Conservation (phyloP, 2,113 vertebrate species). For the Montifringilla adamsi region DNA sequence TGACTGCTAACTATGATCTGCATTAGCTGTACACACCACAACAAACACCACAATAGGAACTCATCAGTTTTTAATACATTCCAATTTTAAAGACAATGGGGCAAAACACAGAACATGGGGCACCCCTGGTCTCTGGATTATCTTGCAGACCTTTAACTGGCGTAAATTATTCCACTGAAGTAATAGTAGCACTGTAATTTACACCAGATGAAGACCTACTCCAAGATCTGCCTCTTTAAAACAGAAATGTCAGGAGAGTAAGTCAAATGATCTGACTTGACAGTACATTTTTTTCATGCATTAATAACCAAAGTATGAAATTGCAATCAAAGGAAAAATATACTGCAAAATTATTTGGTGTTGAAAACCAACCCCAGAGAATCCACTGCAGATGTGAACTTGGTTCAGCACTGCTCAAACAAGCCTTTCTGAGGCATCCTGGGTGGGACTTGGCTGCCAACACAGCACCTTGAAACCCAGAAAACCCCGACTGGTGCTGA, state of each 20-base stretch:
- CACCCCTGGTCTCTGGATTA: neutral
- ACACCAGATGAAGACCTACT: neutral
- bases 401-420: neutral
- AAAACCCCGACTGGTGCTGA: neutral
- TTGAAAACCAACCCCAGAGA: neutral
- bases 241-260: neutral
- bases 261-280: neutral
- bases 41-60: neutral
- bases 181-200: neutral
- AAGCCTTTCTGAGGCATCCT: neutral
- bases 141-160: neutral
- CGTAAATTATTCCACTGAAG: neutral
- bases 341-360: neutral
- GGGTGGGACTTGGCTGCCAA: neutral
- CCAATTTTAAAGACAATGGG: neutral
- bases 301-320: neutral
- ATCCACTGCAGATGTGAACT: neutral
- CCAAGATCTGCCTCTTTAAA: neutral
- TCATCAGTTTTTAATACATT: neutral
- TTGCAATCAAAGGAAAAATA: neutral
- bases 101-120: neutral
- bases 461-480: neutral
- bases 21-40: neutral
- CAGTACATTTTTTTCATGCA: neutral
- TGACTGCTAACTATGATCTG: neutral